Evolutionary conservation across 2,797 vertebrate species (phyloP).

Genomic region (Ptychobarbus kaznakovi): DNA sequence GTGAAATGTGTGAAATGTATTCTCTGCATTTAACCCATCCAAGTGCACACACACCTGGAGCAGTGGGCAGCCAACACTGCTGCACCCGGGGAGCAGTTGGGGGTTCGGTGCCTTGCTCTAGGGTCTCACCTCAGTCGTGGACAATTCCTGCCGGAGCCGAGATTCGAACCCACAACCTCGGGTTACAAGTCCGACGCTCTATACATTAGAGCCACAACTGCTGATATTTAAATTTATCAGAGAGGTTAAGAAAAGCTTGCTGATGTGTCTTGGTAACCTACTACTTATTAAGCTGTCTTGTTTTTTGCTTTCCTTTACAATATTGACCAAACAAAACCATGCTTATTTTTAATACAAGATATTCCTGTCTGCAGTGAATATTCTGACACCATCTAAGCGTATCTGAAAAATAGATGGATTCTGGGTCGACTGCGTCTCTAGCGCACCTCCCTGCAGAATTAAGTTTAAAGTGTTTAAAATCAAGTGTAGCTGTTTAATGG

Average conservation of each 20-base stretch:
- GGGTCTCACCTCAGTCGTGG: no score
- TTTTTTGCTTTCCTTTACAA: not conserved
- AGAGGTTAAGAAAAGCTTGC: not conserved
- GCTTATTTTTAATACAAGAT: slow-evolving; percentile 14
- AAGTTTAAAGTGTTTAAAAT: slow-evolving; percentile 54
- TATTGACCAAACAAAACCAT: slow-evolving; percentile 28
- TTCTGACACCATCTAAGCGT: slow-evolving; percentile 26
- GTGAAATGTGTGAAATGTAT: no score
- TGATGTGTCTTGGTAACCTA: not conserved
- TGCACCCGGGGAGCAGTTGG: no score
- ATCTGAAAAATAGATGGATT: slow-evolving; percentile 50
- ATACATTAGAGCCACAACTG: no score
- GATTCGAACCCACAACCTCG: no score
- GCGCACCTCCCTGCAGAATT: slow-evolving; percentile 46
- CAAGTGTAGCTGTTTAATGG: slow-evolving; percentile 51
- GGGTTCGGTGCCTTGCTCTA: no score
- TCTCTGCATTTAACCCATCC: no score
- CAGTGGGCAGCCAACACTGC: no score
- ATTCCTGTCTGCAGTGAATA: not conserved
- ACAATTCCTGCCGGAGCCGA: no score
- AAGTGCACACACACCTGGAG: no score
- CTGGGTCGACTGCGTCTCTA: slow-evolving; percentile 51
- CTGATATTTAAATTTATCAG: not conserved
- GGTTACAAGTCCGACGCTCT: no score
- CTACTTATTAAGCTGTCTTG: not conserved